Evolutionary conservation across 2,888 invertebrate genomes (phyloP).

Genomic region (Unio delphinus): DNA sequence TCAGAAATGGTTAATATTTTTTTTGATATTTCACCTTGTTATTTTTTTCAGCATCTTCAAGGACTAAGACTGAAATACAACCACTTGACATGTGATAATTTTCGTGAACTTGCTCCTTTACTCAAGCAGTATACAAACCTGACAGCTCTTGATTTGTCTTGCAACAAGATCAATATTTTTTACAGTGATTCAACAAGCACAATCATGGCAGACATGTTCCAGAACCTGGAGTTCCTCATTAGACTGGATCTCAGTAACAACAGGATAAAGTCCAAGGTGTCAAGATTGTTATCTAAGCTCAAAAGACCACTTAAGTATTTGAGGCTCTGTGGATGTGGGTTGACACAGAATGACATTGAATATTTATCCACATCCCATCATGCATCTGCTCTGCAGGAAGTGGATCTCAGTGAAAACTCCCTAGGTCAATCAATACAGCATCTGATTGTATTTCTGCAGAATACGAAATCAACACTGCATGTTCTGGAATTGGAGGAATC

Average conservation of each 20-base stretch:
- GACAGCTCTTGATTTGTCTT: slow-evolving; percentile 65
- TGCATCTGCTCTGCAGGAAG: slow-evolving; percentile 43
- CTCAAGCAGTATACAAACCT: slow-evolving; percentile 53
- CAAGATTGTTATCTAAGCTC: slow-evolving; percentile 44
- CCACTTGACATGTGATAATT: slow-evolving; percentile 54
- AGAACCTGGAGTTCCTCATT: slow-evolving; percentile 41
- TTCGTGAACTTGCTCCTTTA: slow-evolving; percentile 52
- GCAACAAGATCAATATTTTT: slow-evolving; percentile 59
- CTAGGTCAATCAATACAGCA: slow-evolving; percentile 24
- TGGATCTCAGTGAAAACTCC: slow-evolving; percentile 65
- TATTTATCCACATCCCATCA: slow-evolving; percentile 59
- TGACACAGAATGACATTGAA: slow-evolving; percentile 53
- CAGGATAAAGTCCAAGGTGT: slow-evolving; percentile 54
- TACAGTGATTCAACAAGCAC: slow-evolving; percentile 44
- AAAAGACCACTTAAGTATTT: slow-evolving; percentile 54
- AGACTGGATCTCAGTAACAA: slow-evolving; percentile 67
- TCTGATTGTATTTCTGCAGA: slow-evolving; percentile 36
- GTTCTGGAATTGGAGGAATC: slow-evolving; percentile 63
- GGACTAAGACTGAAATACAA: slow-evolving; percentile 65
- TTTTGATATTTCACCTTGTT: slow-evolving; percentile 4
- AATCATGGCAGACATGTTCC: slow-evolving; percentile 41
- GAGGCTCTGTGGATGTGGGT: slow-evolving; percentile 58
- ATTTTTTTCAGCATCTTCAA: slow-evolving; percentile 54
- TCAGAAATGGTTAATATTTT: too few relatives aligned
- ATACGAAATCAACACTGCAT: slow-evolving; percentile 30